These are phyloP conservation scores for Choreutis nemorana DNA, from an alignment of 2,888 invertebrate species.

Conservation along the genomic window DNA sequence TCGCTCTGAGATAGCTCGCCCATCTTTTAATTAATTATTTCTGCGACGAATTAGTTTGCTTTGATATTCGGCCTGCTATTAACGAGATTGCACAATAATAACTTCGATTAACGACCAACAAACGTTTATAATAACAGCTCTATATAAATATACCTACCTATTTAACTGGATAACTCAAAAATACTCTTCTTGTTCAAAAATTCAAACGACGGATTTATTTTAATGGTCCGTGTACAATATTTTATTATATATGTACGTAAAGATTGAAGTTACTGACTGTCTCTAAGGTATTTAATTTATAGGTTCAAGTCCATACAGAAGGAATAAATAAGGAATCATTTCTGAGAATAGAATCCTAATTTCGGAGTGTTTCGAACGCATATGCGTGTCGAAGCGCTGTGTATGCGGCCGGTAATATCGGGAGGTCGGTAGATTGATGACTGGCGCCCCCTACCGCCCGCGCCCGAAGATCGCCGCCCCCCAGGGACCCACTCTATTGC, in stretches of 20 bases:
- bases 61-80: conserved; percentile 40
- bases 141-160: no score
- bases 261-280: no score
- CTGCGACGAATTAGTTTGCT: conserved; percentile 53
- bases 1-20: conserved; percentile 60
- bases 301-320: no score
- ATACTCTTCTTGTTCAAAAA: no score
- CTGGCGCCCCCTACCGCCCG: conserved; percentile 17
- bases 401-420: conserved; percentile 48
- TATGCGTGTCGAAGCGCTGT: conserved; percentile 38
- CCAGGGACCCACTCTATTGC: conserved; percentile 23
- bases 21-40: conserved; percentile 61
- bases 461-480: conserved; percentile 12
- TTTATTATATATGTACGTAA: no score
- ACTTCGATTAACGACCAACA: conserved; percentile 38
- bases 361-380: conserved; percentile 34
- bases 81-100: conserved; percentile 35
- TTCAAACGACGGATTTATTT: no score
- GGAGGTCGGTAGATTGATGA: conserved; percentile 52
- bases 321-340: no score
- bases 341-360: no score
- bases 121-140: no score
- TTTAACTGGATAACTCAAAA: no score
- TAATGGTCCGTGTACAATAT: no score
- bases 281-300: no score